Base-by-base conservation (phyloP, 2,888 invertebrate genomes). In the Caenorhabditis plicata region DNA sequence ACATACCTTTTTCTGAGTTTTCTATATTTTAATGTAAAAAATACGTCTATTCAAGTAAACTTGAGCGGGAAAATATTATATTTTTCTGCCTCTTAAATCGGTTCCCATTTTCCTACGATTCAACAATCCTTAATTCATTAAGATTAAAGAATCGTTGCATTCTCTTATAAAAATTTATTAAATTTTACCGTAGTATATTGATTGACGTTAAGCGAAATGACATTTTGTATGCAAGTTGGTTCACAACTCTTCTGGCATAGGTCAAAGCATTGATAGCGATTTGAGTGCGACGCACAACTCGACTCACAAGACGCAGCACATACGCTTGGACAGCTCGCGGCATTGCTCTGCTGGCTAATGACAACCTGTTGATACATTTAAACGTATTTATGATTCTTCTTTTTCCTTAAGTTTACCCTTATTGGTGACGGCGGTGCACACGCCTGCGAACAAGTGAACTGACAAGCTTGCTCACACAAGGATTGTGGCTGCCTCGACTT, bases 361-460 rank as follows among this genome's bases (percentile, higher is more conserved):
- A 68, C 38, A 13, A 66, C 63, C 44, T 63, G 39, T 8, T 5
- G 39, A 17, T 39, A 22, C 20, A 20, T 36, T 36, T n/a, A 8
- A 8, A 11, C 29, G 29, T 9, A 29, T 29, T 9, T 15, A 25
- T 20, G 27, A 11, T 1, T 1, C n/a, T 13, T 32, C 13, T 9
- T 15, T 8, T 23, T 23, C 5, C 35, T 29, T 8, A 23, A 20
- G n/a, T 4, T n/a, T 9, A 52, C 52, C 32, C 49, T 58, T 17
- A 53, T 58, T 17, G 58, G 50, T 22, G 62, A 32, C n/a, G 32
- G 20, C n/a, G 22, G n/a, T 3, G 36, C 29, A 32, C 68, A 65
- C 4, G 68, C 62, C 27, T 62, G 50, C 22, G 31, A 44, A 38
- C 68, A 68, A 2, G 68, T 68, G 39, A 51, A 54, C 26, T 57